These are phyloP conservation scores for Nautilus pompilius DNA, from an alignment of 1,140 invertebrate species.

Conservation along the genomic window DNA sequence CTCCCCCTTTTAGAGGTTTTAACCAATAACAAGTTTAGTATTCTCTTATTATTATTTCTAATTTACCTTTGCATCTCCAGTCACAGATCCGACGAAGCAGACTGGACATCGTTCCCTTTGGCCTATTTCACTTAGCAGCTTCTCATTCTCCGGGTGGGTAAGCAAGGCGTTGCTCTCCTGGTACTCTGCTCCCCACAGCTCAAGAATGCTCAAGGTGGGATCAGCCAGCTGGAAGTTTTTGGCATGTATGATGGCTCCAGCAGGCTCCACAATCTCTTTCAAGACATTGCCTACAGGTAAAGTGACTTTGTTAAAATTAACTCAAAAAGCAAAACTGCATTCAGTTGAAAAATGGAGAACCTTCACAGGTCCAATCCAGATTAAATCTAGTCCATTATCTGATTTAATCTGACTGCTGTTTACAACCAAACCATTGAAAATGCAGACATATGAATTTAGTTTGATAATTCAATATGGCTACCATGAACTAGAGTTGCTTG, in stretches of 20 bases:
- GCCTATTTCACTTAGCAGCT: slow-evolving; percentile 71
- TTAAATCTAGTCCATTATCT: too few relatives aligned
- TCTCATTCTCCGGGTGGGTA: slow-evolving; percentile 63
- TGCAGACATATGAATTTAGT: too few relatives aligned
- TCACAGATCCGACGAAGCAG: slow-evolving; percentile 88
- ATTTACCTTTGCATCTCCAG: slow-evolving; percentile 74
- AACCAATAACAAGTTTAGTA: not conserved
- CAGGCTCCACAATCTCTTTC: slow-evolving; percentile 93
- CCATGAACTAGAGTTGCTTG: too few relatives aligned
- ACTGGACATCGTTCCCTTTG: slow-evolving; percentile 87
- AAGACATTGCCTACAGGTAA: slow-evolving; percentile 78
- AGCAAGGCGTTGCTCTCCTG: slow-evolving; percentile 94
- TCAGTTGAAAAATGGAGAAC: too few relatives aligned
- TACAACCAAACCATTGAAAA: too few relatives aligned
- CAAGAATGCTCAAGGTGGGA: slow-evolving; percentile 86
- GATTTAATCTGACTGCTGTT: too few relatives aligned
- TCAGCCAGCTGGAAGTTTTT: slow-evolving; percentile 86
- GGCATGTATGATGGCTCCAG: slow-evolving; percentile 86
- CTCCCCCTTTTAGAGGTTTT: not conserved
- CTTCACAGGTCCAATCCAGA: too few relatives aligned
- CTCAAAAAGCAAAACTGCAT: too few relatives aligned
- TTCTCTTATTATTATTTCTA: not conserved
- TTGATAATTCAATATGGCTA: too few relatives aligned
- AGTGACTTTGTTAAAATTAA: too few relatives aligned
- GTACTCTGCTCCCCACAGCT: slow-evolving; percentile 97